Conservation (phyloP, 2,113 vertebrate genomes). For the Anolis carolinensis region DNA sequence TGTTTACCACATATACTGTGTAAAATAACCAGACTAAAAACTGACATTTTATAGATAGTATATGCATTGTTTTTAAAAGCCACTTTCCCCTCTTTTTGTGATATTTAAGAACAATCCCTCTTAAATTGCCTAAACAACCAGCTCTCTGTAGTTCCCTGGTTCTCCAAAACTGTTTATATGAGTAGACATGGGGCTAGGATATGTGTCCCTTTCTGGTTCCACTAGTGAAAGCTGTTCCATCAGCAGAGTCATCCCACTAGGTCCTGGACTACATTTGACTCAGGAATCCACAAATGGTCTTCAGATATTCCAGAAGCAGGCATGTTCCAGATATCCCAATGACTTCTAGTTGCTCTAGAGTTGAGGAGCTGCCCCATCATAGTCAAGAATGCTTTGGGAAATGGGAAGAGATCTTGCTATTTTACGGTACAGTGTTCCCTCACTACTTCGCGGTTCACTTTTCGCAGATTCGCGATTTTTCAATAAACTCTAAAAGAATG, state of each 20-base stretch:
- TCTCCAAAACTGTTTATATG: background rate
- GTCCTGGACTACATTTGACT: background rate
- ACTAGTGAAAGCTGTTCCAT: background rate
- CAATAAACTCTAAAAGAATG: no score
- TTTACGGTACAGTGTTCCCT: no score
- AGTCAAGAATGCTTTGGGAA: no score
- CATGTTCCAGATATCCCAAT: no score
- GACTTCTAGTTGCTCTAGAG: no score
- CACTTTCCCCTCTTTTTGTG: background rate
- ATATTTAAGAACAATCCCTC: background rate
- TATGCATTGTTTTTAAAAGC: conserved; percentile 18
- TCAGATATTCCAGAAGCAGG: no score
- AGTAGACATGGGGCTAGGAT: background rate
- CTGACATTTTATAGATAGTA: conserved; percentile 1
- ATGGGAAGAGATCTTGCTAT: no score
- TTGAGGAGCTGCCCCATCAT: no score
- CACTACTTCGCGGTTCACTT: no score
- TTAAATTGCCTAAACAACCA: background rate
- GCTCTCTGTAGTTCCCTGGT: background rate
- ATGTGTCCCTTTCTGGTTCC: background rate
- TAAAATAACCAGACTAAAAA: conserved; percentile 23
- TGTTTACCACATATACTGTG: conserved; percentile 42
- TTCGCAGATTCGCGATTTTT: no score
- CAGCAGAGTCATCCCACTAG: background rate
- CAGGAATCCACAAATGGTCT: no score